Evolutionary conservation across 1,140 invertebrate genomes (phyloP), one percentile per base, ranked within the genome.

Genomic region (Parapsyche elsis): DNA sequence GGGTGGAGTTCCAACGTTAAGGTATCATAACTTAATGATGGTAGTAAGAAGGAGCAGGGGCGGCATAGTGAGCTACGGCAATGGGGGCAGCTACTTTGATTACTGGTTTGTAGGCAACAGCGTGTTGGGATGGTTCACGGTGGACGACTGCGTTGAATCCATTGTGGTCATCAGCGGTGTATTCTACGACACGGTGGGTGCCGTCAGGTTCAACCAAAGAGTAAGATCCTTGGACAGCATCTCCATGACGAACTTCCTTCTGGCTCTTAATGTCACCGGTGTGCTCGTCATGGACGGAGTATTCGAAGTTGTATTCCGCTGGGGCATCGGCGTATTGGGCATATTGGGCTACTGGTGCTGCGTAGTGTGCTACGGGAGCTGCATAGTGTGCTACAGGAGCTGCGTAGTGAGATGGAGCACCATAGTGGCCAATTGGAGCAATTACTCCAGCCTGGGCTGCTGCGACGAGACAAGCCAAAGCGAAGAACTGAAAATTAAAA

Each of bases 131-230:
- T 1, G 89, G 88, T 84, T 92, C 91, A 4, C 90, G 88, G 67
- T 89, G 89, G 4, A 94, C 90, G 21, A 92, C 87, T 0, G 93
- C 93, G 86, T 93, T 91, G 86, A 94, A 93, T 82, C 93, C 93
- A 83, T 90, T 92, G 84, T 94, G 90, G 23, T 92, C 90, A 84
- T 94, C 93, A 73, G 93, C 92, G 46, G 92, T 93, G 87, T 94
- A 95, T 49, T 93, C 91, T 67, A 94, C 93, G 81, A 92, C 92
- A 80, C 93, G 90, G 83, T 90, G 88, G 83, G 91, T 92, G 49
- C 93, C 93, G 84, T 94, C 91, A n/a, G 92, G 89, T 84, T 92
- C 91, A 76, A 91, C 86, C 24, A 92, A 86, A 67, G 90, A 90
- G 86, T 92, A 92, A 26, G 87, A 85, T 61, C 91, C 91, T 75